Percentiles rank a stretch among this genome's conserved stretches.
Conservation (phyloP, 1,140 invertebrate species). For the Drosophila gunungcola region DNA sequence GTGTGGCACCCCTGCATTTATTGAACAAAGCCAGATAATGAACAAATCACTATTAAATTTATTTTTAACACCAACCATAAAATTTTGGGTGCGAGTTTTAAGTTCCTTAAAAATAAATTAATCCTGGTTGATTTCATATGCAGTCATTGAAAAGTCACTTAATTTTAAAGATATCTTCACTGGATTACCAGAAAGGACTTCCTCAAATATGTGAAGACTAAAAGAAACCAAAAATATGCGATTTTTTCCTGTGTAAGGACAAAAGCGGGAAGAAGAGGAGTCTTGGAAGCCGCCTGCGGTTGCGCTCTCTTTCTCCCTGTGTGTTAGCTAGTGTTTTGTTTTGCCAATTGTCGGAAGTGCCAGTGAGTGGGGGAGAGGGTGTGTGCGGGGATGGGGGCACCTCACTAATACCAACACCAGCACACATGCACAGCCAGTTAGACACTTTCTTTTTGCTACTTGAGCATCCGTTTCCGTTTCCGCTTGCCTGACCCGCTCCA, state of each 20-base stretch:
- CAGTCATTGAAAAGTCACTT: no score
- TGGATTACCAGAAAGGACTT: no score
- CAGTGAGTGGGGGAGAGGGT: conserved; percentile 23
- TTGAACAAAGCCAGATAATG: no score
- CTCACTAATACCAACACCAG: conserved; percentile 2
- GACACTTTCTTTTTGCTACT: conserved; percentile 81
- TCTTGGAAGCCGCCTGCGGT: conserved; percentile 35
- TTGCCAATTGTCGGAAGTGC: conserved; percentile 82
- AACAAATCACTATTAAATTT: no score
- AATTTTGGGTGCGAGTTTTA: no score
- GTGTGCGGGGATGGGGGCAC: background rate
- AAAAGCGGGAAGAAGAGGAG: background rate
- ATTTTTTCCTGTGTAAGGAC: conserved; percentile 9
- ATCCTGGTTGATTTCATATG: no score
- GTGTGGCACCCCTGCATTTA: no score
- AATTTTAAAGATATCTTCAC: no score
- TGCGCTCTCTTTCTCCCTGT: conserved; percentile 11
- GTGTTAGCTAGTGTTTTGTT: conserved; percentile 63
- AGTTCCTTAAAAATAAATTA: no score
- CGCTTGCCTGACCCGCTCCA: conserved; percentile 49
- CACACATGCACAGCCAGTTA: conserved; percentile 60
- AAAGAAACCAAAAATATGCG: no score
- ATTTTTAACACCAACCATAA: no score
- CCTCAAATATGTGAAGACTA: no score
- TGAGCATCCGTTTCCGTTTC: conserved; percentile 78